phyloP scores from a whole-genome alignment of 1,140 invertebrate genomes.

The Pseudomyrmex dendroicus region DNA sequence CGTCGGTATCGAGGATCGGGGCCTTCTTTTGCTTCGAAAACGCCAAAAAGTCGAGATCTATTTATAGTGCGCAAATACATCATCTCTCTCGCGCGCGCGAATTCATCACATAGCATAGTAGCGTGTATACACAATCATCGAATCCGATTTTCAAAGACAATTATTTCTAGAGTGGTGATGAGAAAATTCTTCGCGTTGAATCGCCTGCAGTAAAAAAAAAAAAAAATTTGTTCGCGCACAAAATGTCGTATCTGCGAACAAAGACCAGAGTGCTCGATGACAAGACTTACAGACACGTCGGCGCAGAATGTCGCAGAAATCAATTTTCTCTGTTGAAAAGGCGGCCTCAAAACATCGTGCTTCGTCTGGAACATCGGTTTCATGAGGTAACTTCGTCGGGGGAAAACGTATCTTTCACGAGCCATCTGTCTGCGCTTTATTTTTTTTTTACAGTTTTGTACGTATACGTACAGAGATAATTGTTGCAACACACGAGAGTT shows the following conservation, averaged over 20 bases:
- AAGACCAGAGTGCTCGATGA: conserved; percentile 63
- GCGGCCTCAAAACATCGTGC: conserved; percentile 77
- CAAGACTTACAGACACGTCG: conserved; percentile 74
- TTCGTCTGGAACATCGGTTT: conserved; percentile 78
- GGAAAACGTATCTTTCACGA: background rate
- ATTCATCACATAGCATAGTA: too few species aligned
- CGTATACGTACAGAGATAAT: too few species aligned
- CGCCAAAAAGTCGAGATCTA: background rate
- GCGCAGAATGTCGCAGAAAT: conserved; percentile 76
- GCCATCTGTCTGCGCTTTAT: background rate
- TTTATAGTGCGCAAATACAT: conserved; percentile 15
- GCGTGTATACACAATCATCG: too few species aligned
- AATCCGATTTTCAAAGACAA: too few species aligned
- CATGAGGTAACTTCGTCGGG: conserved; percentile 79
- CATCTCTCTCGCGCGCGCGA: background rate
- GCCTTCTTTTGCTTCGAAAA: background rate
- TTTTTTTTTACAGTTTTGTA: too few species aligned
- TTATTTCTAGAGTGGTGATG: background rate
- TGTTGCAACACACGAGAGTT: background rate
- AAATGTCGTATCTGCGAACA: conserved; percentile 74
- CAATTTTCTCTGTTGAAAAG: conserved; percentile 79
- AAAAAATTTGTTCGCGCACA: background rate
- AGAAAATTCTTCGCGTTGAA: too few species aligned
- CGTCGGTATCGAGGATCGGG: background rate
- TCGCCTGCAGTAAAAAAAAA: too few species aligned